phyloP scores from a whole-genome alignment of 2,797 vertebrate genomes.

The Oophaga sylvatica region DNA sequence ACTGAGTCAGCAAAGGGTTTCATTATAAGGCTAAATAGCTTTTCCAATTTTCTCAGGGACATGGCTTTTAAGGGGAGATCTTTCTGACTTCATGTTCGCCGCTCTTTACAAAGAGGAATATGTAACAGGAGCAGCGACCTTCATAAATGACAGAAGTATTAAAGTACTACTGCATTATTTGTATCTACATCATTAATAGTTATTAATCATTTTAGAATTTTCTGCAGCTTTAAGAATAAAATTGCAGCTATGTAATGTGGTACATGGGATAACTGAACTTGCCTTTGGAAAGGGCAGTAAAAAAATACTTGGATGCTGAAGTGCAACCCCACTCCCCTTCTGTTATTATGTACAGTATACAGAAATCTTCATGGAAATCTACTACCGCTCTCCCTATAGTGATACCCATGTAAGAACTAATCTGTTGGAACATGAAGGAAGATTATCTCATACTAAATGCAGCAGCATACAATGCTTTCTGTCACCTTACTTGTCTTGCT shows the following conservation, averaged over 20 bases:
- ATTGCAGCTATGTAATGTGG: neutral
- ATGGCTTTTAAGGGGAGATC: constrained; percentile 14
- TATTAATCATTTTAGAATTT: constrained; percentile 21
- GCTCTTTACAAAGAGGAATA: constrained; percentile 21
- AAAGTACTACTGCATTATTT: constrained; percentile 13
- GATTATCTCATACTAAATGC: no score
- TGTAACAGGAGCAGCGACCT: constrained; percentile 13
- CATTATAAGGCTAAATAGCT: constrained; percentile 35
- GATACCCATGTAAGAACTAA: no score
- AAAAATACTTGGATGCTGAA: no score
- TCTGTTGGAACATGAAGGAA: no score
- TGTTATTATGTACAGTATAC: no score
- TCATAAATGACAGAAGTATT: neutral
- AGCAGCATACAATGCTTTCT: no score
- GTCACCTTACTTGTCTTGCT: no score
- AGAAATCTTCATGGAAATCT: no score
- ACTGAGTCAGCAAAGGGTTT: constrained; percentile 1
- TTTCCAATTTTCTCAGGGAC: constrained; percentile 1
- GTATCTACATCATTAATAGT: constrained; percentile 27
- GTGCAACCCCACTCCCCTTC: no score
- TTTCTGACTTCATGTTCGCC: neutral
- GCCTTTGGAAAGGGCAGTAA: no score
- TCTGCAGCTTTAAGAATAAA: neutral
- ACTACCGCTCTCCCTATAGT: no score
- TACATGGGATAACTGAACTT: neutral